Percentiles rank a stretch among this genome's conserved stretches.
phyloP scores from a whole-genome alignment of 2,797 vertebrate species.

The Serranus cabrilla region DNA sequence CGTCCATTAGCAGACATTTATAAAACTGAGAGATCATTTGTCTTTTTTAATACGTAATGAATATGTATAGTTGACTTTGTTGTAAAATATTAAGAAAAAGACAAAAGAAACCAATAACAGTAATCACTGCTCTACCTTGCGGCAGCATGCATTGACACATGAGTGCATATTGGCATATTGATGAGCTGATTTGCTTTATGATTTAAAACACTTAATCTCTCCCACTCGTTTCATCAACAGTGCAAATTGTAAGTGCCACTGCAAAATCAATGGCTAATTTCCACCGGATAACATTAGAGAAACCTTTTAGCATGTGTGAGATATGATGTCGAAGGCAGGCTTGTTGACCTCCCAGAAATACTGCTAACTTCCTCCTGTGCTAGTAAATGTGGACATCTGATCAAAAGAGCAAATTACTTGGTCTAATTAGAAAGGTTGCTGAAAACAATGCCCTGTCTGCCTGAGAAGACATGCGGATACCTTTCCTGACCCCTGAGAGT shows the following conservation, averaged over 20 bases:
- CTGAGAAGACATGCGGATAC: not conserved
- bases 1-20: accelerated
- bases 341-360: constrained; percentile 62
- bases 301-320: constrained; percentile 70
- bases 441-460: not conserved
- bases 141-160: not conserved
- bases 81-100: not conserved
- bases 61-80: no score
- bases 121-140: not conserved
- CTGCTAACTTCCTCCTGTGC: constrained; percentile 30
- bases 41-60: not conserved
- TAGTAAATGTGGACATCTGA: constrained; percentile 24
- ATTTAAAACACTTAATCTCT: constrained; percentile 79
- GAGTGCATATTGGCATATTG: constrained; percentile 59
- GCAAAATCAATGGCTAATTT: constrained; percentile 84
- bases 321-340: constrained; percentile 48
- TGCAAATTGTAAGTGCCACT: constrained; percentile 61
- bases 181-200: constrained; percentile 75
- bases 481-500: not conserved
- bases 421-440: constrained; percentile 22
- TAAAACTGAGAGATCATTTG: not conserved
- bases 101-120: not conserved
- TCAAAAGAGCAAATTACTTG: constrained; percentile 26
- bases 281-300: constrained; percentile 78
- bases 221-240: constrained; percentile 73